Base-by-base conservation (phyloP, 1,140 invertebrate species). In the Orius insidiosus region DNA sequence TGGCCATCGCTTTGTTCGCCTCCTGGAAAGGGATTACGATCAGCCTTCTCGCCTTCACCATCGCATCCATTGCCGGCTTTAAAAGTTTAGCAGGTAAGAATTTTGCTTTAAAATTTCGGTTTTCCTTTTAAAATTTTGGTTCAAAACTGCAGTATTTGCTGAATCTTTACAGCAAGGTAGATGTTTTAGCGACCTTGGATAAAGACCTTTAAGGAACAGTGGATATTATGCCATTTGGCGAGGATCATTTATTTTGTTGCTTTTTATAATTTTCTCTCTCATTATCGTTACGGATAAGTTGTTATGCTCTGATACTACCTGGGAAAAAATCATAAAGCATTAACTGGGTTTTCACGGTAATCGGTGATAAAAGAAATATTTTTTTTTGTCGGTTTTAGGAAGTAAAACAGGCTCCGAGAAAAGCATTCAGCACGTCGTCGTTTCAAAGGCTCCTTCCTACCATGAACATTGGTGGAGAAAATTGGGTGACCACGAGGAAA, bases 11-110 rank as follows among this genome's bases (percentile, higher is more conserved):
- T 10, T 39, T 54, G 5, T 44, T 51, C 18, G 47, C 50, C 7
- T 51, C 55, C 6, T 56, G 55, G 55, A 56, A 56, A 33, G 54
- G 54, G 6, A 47, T 56, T 34, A 56, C 55, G 1, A 33, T 56
- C 1, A 54, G 52, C 33, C 47, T 55, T 1, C 41, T 56, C 37
- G 50, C 55, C 9, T 48, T 56, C 32, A 36, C 53, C 6, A 34
- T 55, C 14, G 52, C 55, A 8, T 13, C 32, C 3, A 51, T 53
- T 15, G 24, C 54, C 32, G 51, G 49, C 35, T 32, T 56, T 31
- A 54, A 52, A 42, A 38, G 14, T 9, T 30, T 54, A 10, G 13
- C 54, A 14, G 24, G 24, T 40, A 33, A 38, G 45, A 45, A n/a
- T 44, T 44, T 30, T 3, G 7, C 7, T 3, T 2, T 24, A 10